These are phyloP conservation scores for Drosophila anomelani DNA, from an alignment of 2,888 invertebrate genomes.

Conservation along the genomic window DNA sequence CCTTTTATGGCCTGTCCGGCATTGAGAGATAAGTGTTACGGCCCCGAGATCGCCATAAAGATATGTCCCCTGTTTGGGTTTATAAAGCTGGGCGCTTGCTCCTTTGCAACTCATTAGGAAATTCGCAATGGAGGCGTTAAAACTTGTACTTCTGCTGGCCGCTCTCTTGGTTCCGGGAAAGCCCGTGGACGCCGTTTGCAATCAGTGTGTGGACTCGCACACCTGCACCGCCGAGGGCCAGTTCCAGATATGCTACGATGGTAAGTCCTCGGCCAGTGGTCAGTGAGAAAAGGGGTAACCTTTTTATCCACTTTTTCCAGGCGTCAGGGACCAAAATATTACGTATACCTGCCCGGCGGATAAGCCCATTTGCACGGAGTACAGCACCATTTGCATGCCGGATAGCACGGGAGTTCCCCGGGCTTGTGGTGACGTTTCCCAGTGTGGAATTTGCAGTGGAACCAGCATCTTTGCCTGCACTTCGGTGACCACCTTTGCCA, in stretches of 20 bases:
- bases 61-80: constrained; percentile 51
- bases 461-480: constrained; percentile 60
- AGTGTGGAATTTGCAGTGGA: constrained; percentile 58
- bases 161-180: constrained; percentile 18
- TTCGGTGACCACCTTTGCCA: constrained; percentile 62
- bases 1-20: constrained; percentile 49
- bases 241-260: constrained; percentile 62
- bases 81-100: constrained; percentile 55
- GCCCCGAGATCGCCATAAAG: constrained; percentile 51
- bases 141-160: constrained; percentile 38
- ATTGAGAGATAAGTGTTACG: constrained; percentile 64
- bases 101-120: constrained; percentile 46
- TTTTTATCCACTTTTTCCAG: constrained; percentile 26
- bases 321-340: constrained; percentile 5
- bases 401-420: not conserved
- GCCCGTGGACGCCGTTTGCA: constrained; percentile 63
- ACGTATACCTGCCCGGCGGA: constrained; percentile 54
- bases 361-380: constrained; percentile 62
- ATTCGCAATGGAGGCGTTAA: constrained; percentile 51
- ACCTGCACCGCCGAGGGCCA: constrained; percentile 60
- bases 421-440: constrained; percentile 63
- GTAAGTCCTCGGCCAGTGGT: constrained; percentile 46
- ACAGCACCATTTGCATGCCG: constrained; percentile 49
- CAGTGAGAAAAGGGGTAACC: not conserved
- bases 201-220: constrained; percentile 60